Evolutionary conservation across 1,140 invertebrate genomes (phyloP), one percentile per base, ranked within the genome.

Genomic region (Potamilus streckersoni): DNA sequence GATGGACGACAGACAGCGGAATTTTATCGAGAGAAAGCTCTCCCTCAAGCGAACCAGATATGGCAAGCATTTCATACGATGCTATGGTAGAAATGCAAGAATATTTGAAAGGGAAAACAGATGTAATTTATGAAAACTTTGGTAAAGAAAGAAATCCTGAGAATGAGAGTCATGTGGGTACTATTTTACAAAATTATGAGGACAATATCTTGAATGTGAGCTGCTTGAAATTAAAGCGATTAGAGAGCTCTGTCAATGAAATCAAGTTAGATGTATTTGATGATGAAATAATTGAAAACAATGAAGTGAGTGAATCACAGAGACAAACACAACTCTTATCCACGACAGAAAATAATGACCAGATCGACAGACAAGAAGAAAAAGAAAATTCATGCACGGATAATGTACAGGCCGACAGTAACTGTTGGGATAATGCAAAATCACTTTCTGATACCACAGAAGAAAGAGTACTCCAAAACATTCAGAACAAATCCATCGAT

Each of bases 1-100:
- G 71, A 59, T 59, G 64, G 38, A 73, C 71, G 15, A 73, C 62
- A 49, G 71, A 73, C 23, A 73, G 71, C 59, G 71, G 71, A 27
- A 73, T 73, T 17, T 65, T 63, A 57, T 73, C 71, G 16, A 38
- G 62, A 23, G 71, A 63, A 16, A 73, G 71, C 55, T 73, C 71
- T 15, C 66, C 66, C 13, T 73, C 71, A 58, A 73, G 71, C 56
- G 71, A 73, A 27, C 56, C 71, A 27, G 71, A 73, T 66, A 38
- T 66, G 38, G 8, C 4, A 20, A 65, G 55, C 27, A 66, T 73
- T n/a, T 57, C 19, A 12, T 55, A 73, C 8, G 56, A 65, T 64
- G 59, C 62, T 23, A 66, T 73, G 19, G 13, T 59, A 73, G 71
- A 73, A 73, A 73, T 73, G 62, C 64, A 66, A 57, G 38, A 73